A percentile compares a stretch with the other conserved stretches of the same genome.
Evolutionary conservation across 2,797 vertebrate species (phyloP).

Genomic region (Melanotaenia parkinsoni): DNA sequence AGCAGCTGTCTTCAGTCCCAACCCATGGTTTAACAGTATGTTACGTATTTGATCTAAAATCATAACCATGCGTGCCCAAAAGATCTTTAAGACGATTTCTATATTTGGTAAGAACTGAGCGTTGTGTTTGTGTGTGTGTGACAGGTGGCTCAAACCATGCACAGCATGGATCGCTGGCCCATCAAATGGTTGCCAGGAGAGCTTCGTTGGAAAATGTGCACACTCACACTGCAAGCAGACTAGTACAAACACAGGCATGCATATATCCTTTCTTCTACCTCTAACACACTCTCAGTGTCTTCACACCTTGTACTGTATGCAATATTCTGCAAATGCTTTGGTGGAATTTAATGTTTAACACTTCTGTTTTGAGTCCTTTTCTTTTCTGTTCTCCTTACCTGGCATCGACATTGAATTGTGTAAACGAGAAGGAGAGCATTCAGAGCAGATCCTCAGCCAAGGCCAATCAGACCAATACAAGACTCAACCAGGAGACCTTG

Average conservation of each 20-base stretch:
- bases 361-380: conserved; percentile 20
- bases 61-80: not conserved
- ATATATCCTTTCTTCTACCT: conserved; percentile 3
- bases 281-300: conserved; percentile 16
- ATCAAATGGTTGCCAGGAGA: conserved; percentile 63
- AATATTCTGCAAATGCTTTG: not conserved
- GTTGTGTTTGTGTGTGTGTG: conserved; percentile 18
- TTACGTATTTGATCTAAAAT: conserved; percentile 11
- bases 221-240: conserved; percentile 50
- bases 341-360: conserved; percentile 18
- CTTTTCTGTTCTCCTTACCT: not conserved
- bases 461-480: not conserved
- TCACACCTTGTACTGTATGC: conserved; percentile 21
- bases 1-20: conserved; percentile 2
- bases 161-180: conserved; percentile 55
- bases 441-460: not conserved
- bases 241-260: conserved; percentile 32
- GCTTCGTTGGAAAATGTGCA: conserved; percentile 50
- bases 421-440: not conserved
- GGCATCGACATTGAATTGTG: not conserved
- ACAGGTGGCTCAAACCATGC: conserved; percentile 66
- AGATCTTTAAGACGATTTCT: conserved; percentile 12
- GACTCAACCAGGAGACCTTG: too few species aligned
- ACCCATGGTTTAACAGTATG: conserved; percentile 2
- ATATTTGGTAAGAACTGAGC: conserved; percentile 30